Evolutionary conservation across 2,888 invertebrate species (phyloP).

Genomic region (Acronicta alni): DNA sequence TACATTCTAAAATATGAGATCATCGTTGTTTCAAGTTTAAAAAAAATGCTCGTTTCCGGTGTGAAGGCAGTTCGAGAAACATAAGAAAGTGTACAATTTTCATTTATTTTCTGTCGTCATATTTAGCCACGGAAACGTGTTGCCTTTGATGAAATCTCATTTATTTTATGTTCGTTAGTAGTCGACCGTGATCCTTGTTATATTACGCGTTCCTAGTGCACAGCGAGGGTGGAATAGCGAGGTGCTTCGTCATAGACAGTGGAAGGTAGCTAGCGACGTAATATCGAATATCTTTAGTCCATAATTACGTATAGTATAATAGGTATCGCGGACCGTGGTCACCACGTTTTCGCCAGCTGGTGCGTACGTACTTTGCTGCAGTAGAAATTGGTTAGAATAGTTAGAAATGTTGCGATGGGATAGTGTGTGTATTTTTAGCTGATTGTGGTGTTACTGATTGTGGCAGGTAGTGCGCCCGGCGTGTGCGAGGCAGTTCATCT

Average conservation of each 20-base stretch:
- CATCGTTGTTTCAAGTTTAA: slow-evolving; percentile 72
- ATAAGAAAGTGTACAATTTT: slow-evolving; percentile 86
- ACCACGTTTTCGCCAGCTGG: slow-evolving; percentile 89
- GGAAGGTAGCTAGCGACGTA: slow-evolving; percentile 82
- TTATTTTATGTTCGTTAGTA: slow-evolving; percentile 80
- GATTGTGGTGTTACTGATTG: slow-evolving; percentile 69
- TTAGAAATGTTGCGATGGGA: slow-evolving; percentile 57
- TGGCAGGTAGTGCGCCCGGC: slow-evolving; percentile 85
- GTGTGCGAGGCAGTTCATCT: slow-evolving; percentile 73
- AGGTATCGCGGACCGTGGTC: slow-evolving; percentile 73
- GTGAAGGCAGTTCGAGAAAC: slow-evolving; percentile 86
- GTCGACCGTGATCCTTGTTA: slow-evolving; percentile 68
- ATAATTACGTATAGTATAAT: slow-evolving; percentile 79
- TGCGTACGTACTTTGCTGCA: slow-evolving; percentile 81
- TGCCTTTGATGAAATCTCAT: slow-evolving; percentile 77
- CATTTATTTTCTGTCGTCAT: slow-evolving; percentile 88
- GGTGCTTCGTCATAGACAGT: slow-evolving; percentile 83
- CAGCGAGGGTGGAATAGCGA: slow-evolving; percentile 70
- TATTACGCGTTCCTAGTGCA: slow-evolving; percentile 68
- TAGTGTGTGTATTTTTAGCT: slow-evolving; percentile 59
- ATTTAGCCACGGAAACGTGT: slow-evolving; percentile 81
- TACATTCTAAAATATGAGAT: slow-evolving; percentile 68
- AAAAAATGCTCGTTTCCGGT: slow-evolving; percentile 85
- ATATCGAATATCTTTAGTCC: slow-evolving; percentile 82
- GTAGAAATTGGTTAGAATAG: slow-evolving; percentile 77